Evolutionary conservation across 2,113 vertebrate species (phyloP).

Genomic region (Cephalophus harveyi): DNA sequence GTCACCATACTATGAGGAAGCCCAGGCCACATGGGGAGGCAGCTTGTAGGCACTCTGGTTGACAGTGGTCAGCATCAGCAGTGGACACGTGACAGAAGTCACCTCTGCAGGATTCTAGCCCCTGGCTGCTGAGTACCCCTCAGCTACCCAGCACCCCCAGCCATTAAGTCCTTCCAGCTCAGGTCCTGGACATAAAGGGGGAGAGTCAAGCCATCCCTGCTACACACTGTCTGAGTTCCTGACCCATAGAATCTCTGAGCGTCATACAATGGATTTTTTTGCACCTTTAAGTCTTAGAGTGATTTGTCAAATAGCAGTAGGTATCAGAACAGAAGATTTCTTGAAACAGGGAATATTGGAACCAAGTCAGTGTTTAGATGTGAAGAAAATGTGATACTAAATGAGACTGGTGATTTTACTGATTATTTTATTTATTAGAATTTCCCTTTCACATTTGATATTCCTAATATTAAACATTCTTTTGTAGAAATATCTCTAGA

Average conservation of each 20-base stretch:
- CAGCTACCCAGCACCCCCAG: not conserved
- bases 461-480: not conserved
- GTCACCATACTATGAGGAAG: not conserved
- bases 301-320: not conserved
- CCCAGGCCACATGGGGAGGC: not conserved
- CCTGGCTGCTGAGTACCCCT: not conserved
- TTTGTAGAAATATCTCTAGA: not conserved
- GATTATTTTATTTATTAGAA: not conserved
- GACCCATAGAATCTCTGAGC: not conserved
- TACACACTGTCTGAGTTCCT: not conserved
- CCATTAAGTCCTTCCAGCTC: too few species aligned
- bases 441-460: not conserved
- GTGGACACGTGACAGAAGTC: accelerated
- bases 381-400: not conserved
- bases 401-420: not conserved
- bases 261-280: not conserved
- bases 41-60: not conserved
- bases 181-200: not conserved
- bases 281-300: not conserved
- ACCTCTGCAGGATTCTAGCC: not conserved
- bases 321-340: not conserved
- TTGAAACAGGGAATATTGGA: not conserved
- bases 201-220: not conserved
- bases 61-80: not conserved
- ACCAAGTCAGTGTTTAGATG: not conserved